These are phyloP conservation scores for Euproctis similis DNA, from an alignment of 2,888 invertebrate species.

Conservation along the genomic window DNA sequence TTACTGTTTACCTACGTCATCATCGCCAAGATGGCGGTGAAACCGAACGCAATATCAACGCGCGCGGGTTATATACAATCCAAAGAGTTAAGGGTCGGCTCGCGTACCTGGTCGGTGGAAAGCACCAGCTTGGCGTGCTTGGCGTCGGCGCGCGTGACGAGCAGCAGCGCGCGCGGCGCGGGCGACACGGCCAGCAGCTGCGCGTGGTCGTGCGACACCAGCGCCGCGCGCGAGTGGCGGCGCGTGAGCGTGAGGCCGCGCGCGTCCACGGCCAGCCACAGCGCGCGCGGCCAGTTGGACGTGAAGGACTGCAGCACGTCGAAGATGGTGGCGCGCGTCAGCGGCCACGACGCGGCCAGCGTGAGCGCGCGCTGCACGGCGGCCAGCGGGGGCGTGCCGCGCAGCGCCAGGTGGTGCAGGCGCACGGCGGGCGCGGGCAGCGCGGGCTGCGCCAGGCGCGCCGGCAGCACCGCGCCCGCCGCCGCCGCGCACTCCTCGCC, in stretches of 20 bases:
- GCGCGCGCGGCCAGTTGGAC: conserved; percentile 93
- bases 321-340: conserved; percentile 94
- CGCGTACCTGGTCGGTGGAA: conserved; percentile 88
- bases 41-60: too few relatives aligned
- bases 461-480: conserved; percentile 85
- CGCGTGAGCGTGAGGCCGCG: conserved; percentile 92
- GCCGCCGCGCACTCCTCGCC: conserved; percentile 82
- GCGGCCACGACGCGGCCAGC: conserved; percentile 94
- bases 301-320: conserved; percentile 98
- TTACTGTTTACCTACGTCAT: too few relatives aligned
- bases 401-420: conserved; percentile 92
- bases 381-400: conserved; percentile 89
- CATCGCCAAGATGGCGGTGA: too few relatives aligned
- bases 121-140: conserved; percentile 96
- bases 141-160: conserved; percentile 91
- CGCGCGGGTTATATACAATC: too few relatives aligned
- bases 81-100: too few relatives aligned
- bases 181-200: conserved; percentile 94
- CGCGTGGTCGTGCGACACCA: conserved; percentile 93
- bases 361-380: conserved; percentile 95
- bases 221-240: conserved; percentile 89
- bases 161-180: conserved; percentile 93
- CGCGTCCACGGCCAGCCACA: conserved; percentile 96
- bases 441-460: conserved; percentile 86
- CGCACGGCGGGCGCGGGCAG: conserved; percentile 90